Conservation (phyloP, 2,888 invertebrate genomes). For the Arrhopalites spinosus region DNA sequence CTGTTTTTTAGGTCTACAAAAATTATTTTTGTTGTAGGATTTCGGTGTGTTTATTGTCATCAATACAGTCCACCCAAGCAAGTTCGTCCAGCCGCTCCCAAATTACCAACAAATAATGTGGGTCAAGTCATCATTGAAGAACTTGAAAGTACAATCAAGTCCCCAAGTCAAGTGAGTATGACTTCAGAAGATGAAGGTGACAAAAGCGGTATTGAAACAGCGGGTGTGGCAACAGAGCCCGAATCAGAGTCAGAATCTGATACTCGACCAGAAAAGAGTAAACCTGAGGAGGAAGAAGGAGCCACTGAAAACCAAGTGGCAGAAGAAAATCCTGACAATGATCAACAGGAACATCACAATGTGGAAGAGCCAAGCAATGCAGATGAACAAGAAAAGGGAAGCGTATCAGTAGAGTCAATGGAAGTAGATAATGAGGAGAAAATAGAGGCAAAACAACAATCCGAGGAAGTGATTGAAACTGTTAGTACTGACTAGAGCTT, state of each 20-base stretch:
- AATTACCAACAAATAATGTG: slow-evolving; percentile 53
- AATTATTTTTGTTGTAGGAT: slow-evolving; percentile 64
- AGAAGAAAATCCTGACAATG: background rate
- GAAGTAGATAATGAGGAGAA: slow-evolving; percentile 22
- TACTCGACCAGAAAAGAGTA: no score
- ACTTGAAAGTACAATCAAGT: slow-evolving; percentile 43
- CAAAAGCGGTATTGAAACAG: background rate
- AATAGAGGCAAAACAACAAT: no score
- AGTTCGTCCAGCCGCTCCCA: slow-evolving; percentile 78
- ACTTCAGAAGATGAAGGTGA: slow-evolving; percentile 17
- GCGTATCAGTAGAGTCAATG: slow-evolving; percentile 16
- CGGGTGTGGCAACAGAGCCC: background rate
- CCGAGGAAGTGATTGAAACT: no score
- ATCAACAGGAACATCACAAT: background rate
- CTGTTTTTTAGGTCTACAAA: background rate
- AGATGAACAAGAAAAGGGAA: background rate
- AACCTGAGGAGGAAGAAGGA: background rate
- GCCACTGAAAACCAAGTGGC: background rate
- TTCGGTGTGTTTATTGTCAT: slow-evolving; percentile 89
- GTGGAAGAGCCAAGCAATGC: background rate
- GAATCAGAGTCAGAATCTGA: background rate
- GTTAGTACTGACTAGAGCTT: no score
- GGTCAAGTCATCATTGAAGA: slow-evolving; percentile 50
- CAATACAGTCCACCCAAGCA: slow-evolving; percentile 86
- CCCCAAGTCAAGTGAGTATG: background rate